These are phyloP conservation scores for Zosterops borbonicus DNA, from an alignment of 2,113 vertebrate genomes.

Conservation along the genomic window DNA sequence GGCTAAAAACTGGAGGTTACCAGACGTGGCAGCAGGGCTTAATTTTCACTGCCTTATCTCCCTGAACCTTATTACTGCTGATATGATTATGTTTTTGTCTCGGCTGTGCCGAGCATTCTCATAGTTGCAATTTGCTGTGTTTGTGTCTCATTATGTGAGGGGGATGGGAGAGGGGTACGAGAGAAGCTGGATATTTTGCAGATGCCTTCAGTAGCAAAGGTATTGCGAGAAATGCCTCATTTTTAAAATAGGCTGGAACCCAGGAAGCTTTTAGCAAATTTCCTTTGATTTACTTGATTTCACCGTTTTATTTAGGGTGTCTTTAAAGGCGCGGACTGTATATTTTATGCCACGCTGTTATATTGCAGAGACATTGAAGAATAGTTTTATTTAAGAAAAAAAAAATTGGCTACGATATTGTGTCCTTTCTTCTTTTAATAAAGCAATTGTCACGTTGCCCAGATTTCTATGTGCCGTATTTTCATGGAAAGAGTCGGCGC, in stretches of 20 bases:
- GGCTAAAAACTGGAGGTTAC: slow-evolving; percentile 47
- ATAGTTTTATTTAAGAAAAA: not conserved
- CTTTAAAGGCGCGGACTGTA: not conserved
- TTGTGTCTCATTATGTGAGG: slow-evolving; percentile 45
- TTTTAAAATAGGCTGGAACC: not conserved
- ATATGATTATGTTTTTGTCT: slow-evolving; percentile 3
- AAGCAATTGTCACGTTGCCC: not conserved
- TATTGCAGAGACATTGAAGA: not conserved
- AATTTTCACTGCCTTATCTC: slow-evolving; percentile 54
- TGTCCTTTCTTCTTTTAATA: slow-evolving; percentile 22
- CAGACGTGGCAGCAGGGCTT: slow-evolving; percentile 37
- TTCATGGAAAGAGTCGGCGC: not conserved
- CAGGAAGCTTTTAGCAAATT: slow-evolving; percentile 10
- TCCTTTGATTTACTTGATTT: not conserved
- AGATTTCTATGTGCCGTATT: not conserved
- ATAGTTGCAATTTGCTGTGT: slow-evolving; percentile 49
- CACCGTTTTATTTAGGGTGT: not conserved
- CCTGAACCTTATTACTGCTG: slow-evolving; percentile 14
- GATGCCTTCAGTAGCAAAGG: slow-evolving; percentile 44
- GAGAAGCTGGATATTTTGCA: slow-evolving; percentile 31
- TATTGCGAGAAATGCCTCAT: not conserved
- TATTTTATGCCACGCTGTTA: not conserved
- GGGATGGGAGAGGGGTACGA: slow-evolving; percentile 16
- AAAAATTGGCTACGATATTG: not conserved
- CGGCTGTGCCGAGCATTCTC: not conserved